Conservation (phyloP, 2,113 vertebrate species). For the Neolamprologus variostigma region DNA sequence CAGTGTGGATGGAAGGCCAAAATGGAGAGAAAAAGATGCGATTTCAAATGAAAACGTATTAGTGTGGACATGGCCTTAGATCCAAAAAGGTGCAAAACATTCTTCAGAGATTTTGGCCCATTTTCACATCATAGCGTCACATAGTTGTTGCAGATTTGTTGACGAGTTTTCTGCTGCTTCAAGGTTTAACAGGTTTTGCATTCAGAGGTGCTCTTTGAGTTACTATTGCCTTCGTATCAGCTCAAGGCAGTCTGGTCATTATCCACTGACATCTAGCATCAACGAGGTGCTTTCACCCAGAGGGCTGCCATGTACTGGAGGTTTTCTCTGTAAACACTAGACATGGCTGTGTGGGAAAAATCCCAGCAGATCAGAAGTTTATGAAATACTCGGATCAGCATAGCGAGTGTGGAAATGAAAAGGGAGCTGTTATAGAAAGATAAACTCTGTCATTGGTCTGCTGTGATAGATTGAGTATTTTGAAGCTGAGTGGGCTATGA, state of each 20-base stretch:
- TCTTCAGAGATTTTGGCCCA: neutral
- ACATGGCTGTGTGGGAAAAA: neutral
- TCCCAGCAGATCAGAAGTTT: neutral
- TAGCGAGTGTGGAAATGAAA: neutral
- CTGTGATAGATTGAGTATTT: conserved; percentile 34
- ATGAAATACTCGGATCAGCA: neutral
- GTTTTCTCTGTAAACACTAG: neutral
- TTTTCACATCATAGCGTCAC: neutral
- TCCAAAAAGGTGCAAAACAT: neutral
- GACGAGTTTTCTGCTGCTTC: neutral
- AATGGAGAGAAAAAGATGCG: accelerated
- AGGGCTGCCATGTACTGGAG: neutral
- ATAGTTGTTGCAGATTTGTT: neutral
- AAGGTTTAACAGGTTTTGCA: neutral
- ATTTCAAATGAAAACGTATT: neutral
- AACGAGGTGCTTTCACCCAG: neutral
- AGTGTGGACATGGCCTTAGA: neutral
- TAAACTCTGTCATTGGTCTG: neutral
- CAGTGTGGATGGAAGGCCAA: accelerated
- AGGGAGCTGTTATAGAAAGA: neutral
- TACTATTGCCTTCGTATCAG: neutral
- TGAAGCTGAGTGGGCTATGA: neutral
- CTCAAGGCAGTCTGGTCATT: neutral
- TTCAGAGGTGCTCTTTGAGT: neutral
- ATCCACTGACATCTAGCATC: neutral